Evolutionary conservation across 2,888 invertebrate species (phyloP).

Genomic region (Homarus gammarus): DNA sequence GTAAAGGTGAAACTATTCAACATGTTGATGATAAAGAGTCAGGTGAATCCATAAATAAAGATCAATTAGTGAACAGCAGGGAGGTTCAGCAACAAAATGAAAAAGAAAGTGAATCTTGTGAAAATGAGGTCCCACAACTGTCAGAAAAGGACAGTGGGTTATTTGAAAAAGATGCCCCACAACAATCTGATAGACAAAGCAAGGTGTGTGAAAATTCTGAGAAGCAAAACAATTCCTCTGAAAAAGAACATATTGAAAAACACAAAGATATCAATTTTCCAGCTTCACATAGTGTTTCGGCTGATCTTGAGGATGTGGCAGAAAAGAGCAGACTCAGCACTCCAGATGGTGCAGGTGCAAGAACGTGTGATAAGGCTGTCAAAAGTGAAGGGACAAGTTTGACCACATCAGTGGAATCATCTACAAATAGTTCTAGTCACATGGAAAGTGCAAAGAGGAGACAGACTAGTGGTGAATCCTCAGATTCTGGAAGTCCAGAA

Average conservation of each 20-base stretch:
- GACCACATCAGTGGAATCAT: not conserved
- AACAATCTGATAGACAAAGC: not conserved
- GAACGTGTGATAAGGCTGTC: not conserved
- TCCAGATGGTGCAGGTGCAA: not conserved
- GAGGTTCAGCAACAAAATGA: not conserved
- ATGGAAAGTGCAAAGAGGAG: slow-evolving; percentile 33
- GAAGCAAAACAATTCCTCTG: not conserved
- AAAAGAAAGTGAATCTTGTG: not conserved
- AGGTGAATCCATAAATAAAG: not conserved
- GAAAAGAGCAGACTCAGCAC: not conserved
- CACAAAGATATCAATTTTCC: not conserved
- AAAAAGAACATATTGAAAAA: not conserved
- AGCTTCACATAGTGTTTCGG: not conserved
- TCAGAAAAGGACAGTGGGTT: not conserved
- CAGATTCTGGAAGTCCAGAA: slow-evolving; percentile 18
- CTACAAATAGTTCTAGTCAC: slow-evolving; percentile 46
- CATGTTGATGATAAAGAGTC: not conserved
- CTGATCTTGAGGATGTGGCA: not conserved
- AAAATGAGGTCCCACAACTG: not conserved
- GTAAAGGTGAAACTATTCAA: not conserved
- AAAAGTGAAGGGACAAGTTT: not conserved
- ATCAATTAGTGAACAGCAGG: not conserved
- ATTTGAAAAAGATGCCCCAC: not conserved
- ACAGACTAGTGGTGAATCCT: slow-evolving; percentile 27
- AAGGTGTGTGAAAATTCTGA: slow-evolving; percentile 14